Conservation (phyloP, 1,140 invertebrate genomes). For the Cyclina sinensis region DNA sequence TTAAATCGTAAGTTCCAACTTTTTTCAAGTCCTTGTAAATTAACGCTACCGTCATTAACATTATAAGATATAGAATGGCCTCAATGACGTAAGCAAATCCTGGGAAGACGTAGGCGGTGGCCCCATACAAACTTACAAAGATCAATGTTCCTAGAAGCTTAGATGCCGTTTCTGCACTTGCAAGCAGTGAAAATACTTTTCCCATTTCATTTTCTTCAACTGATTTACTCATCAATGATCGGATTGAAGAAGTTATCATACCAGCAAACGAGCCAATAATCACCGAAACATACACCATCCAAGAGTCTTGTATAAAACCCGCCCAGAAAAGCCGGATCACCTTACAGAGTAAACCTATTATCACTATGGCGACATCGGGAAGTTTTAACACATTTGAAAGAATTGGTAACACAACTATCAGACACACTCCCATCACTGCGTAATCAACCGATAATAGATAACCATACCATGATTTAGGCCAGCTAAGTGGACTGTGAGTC, state of each 20-base stretch:
- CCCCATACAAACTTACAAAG: conserved; percentile 84
- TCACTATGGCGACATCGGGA: conserved; percentile 79
- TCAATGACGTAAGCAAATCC: conserved; percentile 82
- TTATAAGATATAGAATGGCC: conserved; percentile 75
- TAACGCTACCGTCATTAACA: conserved; percentile 73
- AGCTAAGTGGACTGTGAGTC: conserved; percentile 80
- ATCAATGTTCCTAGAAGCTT: conserved; percentile 83
- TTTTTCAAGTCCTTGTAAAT: conserved; percentile 71
- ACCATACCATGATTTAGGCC: conserved; percentile 84
- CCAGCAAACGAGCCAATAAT: conserved; percentile 81
- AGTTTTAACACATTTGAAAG: conserved; percentile 77
- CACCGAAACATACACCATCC: conserved; percentile 84
- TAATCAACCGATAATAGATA: conserved; percentile 85
- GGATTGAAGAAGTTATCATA: conserved; percentile 80
- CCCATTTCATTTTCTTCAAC: conserved; percentile 81
- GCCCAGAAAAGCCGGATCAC: conserved; percentile 81
- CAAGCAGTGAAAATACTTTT: conserved; percentile 83
- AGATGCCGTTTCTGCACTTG: conserved; percentile 82
- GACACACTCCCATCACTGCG: conserved; percentile 81
- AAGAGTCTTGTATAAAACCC: conserved; percentile 80
- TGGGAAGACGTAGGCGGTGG: conserved; percentile 78
- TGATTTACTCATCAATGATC: conserved; percentile 83
- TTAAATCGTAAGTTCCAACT: conserved; percentile 71
- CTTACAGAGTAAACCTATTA: conserved; percentile 82
- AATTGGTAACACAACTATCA: conserved; percentile 82